phyloP scores from a whole-genome alignment of 2,113 vertebrate genomes.

The Odontesthes bonariensis region DNA sequence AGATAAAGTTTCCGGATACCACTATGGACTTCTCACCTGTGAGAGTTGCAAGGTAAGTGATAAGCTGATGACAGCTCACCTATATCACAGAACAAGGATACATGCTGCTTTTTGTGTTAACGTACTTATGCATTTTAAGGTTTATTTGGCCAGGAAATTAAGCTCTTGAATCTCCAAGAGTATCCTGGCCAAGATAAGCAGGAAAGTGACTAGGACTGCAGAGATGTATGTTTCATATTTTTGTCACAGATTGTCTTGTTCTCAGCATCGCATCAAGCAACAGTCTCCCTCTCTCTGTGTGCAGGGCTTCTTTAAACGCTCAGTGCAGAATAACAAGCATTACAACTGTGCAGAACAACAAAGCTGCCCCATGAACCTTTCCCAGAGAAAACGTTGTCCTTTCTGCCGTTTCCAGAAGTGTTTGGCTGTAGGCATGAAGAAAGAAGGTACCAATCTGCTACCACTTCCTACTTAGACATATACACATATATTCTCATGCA shows the following conservation, averaged over 20 bases:
- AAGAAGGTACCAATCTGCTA: constrained; percentile 77
- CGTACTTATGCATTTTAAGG: too few species aligned
- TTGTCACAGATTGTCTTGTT: neutral
- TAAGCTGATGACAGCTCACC: neutral
- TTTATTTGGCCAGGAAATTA: too few species aligned
- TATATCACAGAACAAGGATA: neutral
- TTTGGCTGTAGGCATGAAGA: constrained; percentile 85
- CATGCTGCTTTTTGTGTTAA: neutral
- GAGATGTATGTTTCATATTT: neutral
- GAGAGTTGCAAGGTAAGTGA: constrained; percentile 84
- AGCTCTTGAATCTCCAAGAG: too few species aligned
- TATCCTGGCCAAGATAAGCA: too few species aligned
- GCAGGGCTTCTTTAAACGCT: constrained; percentile 88
- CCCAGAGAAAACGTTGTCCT: constrained; percentile 85
- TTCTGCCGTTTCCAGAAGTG: constrained; percentile 87
- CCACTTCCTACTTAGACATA: neutral
- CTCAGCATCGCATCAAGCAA: neutral
- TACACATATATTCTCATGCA: neutral
- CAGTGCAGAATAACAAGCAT: constrained; percentile 86
- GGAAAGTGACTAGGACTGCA: too few species aligned
- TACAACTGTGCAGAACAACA: constrained; percentile 84
- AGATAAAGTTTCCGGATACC: constrained; percentile 85
- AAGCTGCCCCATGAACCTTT: constrained; percentile 82
- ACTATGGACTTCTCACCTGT: constrained; percentile 85
- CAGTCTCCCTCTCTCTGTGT: constrained; percentile 5